These are phyloP conservation scores for Acanthurus lineatus DNA, from an alignment of 2,797 vertebrate genomes.

Conservation along the genomic window DNA sequence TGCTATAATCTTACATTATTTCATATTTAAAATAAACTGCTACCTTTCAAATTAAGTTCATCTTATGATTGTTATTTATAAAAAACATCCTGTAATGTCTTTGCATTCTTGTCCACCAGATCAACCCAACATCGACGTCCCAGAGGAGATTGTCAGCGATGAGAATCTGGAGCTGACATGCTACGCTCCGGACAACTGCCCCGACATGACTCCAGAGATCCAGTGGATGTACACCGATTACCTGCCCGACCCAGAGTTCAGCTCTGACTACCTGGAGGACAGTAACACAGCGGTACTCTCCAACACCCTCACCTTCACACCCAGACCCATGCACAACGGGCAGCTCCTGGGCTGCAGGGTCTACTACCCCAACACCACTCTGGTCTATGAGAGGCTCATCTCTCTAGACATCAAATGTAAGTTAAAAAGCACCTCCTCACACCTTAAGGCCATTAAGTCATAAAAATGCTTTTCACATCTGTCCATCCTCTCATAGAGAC, in stretches of 20 bases:
- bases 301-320: constrained; percentile 90
- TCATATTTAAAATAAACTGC: too few species aligned
- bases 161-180: constrained; percentile 90
- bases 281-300: constrained; percentile 89
- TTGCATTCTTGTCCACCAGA: constrained; percentile 76
- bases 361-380: constrained; percentile 88
- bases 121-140: constrained; percentile 90
- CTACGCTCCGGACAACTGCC: constrained; percentile 92
- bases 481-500: background rate
- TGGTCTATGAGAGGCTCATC: constrained; percentile 88
- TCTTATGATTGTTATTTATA: background rate
- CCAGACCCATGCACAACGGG: constrained; percentile 90
- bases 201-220: constrained; percentile 90
- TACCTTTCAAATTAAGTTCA: background rate
- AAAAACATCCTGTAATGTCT: background rate
- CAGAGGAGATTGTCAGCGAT: constrained; percentile 90
- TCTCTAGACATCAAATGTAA: constrained; percentile 93
- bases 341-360: constrained; percentile 92
- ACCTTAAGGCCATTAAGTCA: background rate
- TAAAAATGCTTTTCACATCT: background rate
- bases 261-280: constrained; percentile 86
- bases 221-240: constrained; percentile 92
- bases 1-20: background rate
- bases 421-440: constrained; percentile 50
- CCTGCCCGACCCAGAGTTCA: constrained; percentile 88